Percentiles rank a stretch among this genome's conserved stretches.
Evolutionary conservation across 2,888 invertebrate species (phyloP).

Genomic region (Pterostichus madidus): DNA sequence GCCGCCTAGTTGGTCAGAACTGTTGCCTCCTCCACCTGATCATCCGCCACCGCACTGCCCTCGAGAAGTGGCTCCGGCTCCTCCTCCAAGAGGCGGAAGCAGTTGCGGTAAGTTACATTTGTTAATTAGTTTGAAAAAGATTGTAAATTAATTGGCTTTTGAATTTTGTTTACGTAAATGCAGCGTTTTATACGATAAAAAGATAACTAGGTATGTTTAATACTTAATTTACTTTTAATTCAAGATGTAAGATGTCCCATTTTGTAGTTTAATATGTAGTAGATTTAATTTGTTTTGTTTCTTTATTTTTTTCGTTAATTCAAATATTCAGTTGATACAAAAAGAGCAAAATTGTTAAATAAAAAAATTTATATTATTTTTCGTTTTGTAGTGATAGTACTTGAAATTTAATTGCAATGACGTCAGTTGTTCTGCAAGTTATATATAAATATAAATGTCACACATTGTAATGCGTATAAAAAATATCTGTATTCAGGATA

Average conservation of each 20-base stretch:
- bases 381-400: too few species aligned
- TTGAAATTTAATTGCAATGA: slow-evolving; percentile 21
- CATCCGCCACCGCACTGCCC: slow-evolving; percentile 79
- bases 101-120: slow-evolving; percentile 71
- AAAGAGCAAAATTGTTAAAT: background rate
- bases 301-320: background rate
- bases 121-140: background rate
- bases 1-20: slow-evolving; percentile 80
- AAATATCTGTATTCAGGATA: too few species aligned
- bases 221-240: slow-evolving; percentile 15
- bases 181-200: slow-evolving; percentile 40
- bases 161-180: slow-evolving; percentile 36
- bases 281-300: background rate
- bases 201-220: slow-evolving; percentile 45
- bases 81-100: slow-evolving; percentile 75
- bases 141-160: slow-evolving; percentile 29
- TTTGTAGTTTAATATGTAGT: too few species aligned
- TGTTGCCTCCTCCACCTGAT: slow-evolving; percentile 81
- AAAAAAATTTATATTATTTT: background rate
- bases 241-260: too few species aligned
- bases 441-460: too few species aligned
- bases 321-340: too few species aligned
- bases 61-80: slow-evolving; percentile 74
- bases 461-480: too few species aligned
- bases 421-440: background rate